These are phyloP conservation scores for Gymnodraco acuticeps DNA, from an alignment of 2,797 vertebrate species.

Conservation along the genomic window DNA sequence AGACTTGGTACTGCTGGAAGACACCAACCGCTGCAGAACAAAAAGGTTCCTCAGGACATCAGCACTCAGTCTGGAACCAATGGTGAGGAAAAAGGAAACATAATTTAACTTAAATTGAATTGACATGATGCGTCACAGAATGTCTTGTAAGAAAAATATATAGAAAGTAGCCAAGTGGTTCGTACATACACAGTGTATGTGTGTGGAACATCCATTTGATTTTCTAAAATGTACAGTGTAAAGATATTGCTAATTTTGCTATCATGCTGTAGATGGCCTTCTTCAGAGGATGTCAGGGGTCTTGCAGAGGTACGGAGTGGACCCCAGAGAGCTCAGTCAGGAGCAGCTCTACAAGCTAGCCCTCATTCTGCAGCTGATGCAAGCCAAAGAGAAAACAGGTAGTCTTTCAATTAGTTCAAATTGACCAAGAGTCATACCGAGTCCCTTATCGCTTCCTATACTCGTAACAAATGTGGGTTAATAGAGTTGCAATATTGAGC, in stretches of 20 bases:
- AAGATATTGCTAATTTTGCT: neutral
- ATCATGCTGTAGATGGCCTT: conserved; percentile 78
- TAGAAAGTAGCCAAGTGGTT: neutral
- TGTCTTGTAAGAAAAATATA: neutral
- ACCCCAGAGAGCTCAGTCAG: conserved; percentile 89
- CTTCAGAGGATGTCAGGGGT: conserved; percentile 87
- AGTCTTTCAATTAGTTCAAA: neutral
- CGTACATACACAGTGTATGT: neutral
- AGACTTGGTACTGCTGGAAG: conserved; percentile 60
- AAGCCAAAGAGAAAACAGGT: conserved; percentile 83
- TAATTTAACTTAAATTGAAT: neutral
- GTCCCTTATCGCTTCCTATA: neutral
- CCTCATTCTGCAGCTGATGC: conserved; percentile 87
- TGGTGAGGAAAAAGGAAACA: conserved; percentile 66
- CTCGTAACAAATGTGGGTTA: neutral
- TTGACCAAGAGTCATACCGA: neutral
- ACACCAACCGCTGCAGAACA: conserved; percentile 63
- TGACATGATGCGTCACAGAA: neutral
- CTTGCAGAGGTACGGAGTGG: conserved; percentile 86
- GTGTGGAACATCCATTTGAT: neutral
- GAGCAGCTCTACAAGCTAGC: conserved; percentile 91
- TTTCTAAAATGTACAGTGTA: neutral
- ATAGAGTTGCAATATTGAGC: neutral
- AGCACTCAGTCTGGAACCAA: conserved; percentile 68
- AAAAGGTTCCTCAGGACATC: conserved; percentile 75